A percentile compares a stretch with the other conserved stretches of the same genome.
phyloP scores from a whole-genome alignment of 2,888 invertebrate genomes.

The Acanthosoma haemorrhoidale region DNA sequence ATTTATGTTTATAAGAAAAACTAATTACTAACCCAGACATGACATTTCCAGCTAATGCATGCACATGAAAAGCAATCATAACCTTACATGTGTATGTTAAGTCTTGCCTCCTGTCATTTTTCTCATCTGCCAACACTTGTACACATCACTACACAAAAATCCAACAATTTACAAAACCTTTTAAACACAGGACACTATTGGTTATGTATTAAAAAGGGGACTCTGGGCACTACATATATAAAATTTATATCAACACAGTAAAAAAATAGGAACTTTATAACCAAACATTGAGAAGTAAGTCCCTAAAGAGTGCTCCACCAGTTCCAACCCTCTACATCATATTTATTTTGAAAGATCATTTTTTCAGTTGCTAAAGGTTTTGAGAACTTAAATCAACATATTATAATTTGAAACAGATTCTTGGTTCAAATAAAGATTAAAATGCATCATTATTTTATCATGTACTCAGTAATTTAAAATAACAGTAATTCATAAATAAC shows the following conservation, averaged over 20 bases:
- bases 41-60: not conserved
- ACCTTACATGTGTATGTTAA: conserved; percentile 19
- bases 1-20: too few species aligned
- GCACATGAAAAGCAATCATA: conserved; percentile 11
- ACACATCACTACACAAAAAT: not conserved
- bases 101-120: not conserved
- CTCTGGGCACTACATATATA: not conserved
- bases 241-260: not conserved
- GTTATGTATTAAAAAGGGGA: not conserved
- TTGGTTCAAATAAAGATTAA: too few species aligned
- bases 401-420: too few species aligned
- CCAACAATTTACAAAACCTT: not conserved
- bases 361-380: too few species aligned
- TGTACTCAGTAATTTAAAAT: too few species aligned
- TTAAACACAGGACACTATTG: not conserved
- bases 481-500: too few species aligned
- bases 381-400: too few species aligned
- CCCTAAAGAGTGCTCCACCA: conserved; percentile 28
- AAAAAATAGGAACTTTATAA: conserved; percentile 26
- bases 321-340: not conserved
- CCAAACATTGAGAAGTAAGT: conserved; percentile 18
- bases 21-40: not conserved
- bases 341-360: conserved; percentile 17
- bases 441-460: too few species aligned
- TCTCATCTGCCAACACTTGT: not conserved